phyloP scores from a whole-genome alignment of 2,888 invertebrate genomes.

The Pandemis cinnamomeana region DNA sequence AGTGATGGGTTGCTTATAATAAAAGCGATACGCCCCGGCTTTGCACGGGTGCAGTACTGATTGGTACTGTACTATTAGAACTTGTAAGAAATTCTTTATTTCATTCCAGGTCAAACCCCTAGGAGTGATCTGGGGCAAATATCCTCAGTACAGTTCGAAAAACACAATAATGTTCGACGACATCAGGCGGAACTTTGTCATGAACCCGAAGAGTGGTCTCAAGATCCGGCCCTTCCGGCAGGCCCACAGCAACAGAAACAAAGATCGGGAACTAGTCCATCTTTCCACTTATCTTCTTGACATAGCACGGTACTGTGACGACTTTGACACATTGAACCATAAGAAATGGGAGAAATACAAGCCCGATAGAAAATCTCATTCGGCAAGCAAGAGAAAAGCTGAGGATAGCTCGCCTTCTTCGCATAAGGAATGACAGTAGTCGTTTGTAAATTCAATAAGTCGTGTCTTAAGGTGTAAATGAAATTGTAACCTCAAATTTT shows the following conservation, averaged over 20 bases:
- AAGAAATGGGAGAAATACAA: constrained; percentile 95
- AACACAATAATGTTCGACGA: constrained; percentile 99
- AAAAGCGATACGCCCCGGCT: too few species aligned
- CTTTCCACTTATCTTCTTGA: constrained; percentile 92
- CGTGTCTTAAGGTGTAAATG: neutral
- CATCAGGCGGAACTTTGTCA: constrained; percentile 96
- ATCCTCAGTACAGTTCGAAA: constrained; percentile 92
- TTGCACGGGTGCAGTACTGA: too few species aligned
- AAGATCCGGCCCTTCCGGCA: constrained; percentile 95
- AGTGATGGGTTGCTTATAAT: too few species aligned
- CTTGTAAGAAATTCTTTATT: too few species aligned
- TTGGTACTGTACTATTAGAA: too few species aligned
- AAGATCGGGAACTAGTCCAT: constrained; percentile 92
- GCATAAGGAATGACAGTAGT: constrained; percentile 71
- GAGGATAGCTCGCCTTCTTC: constrained; percentile 72
- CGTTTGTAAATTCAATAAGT: neutral
- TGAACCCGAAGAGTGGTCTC: constrained; percentile 98
- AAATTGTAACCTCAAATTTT: neutral
- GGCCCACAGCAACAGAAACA: constrained; percentile 93
- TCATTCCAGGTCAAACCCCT: constrained; percentile 92
- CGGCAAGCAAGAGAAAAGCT: constrained; percentile 77
- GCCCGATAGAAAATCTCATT: constrained; percentile 72
- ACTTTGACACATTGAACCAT: constrained; percentile 94
- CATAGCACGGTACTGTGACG: constrained; percentile 91
- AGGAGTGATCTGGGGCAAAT: constrained; percentile 98